phyloP scores from a whole-genome alignment of 1,140 invertebrate species.

The Laupala kohalensis region DNA sequence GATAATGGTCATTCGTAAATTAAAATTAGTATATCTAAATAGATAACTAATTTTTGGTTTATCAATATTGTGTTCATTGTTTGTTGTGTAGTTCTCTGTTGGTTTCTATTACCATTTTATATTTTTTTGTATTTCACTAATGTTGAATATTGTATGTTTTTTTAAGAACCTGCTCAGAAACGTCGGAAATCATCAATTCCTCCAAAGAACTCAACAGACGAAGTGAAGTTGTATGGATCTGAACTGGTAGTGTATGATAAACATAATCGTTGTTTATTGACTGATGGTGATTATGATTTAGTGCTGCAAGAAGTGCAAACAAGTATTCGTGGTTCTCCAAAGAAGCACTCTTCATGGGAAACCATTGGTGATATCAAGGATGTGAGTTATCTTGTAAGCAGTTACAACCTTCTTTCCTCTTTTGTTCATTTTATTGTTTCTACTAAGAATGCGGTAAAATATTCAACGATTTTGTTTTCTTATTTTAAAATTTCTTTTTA shows the following conservation, averaged over 20 bases:
- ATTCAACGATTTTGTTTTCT: background rate
- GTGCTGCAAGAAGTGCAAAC: constrained; percentile 56
- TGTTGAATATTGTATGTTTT: background rate
- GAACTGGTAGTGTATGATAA: constrained; percentile 85
- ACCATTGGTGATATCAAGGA: constrained; percentile 57
- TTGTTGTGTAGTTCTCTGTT: no score
- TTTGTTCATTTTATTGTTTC: constrained; percentile 4
- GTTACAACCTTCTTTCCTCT: constrained; percentile 5
- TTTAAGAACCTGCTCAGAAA: constrained; percentile 43
- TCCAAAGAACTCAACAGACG: constrained; percentile 32
- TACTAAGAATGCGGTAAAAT: background rate
- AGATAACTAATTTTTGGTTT: no score
- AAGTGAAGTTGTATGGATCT: constrained; percentile 59
- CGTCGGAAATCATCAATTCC: constrained; percentile 37
- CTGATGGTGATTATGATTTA: constrained; percentile 81
- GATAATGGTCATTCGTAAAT: no score
- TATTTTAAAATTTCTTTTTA: background rate
- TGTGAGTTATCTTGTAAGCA: constrained; percentile 18
- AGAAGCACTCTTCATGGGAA: constrained; percentile 66
- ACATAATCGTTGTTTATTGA: constrained; percentile 69
- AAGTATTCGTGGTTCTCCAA: constrained; percentile 41
- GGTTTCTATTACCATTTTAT: no score
- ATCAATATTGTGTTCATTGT: no score
- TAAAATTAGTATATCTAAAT: no score
- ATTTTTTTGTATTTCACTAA: no score